Conservation (phyloP, 2,888 invertebrate genomes). For the Macrosiphum euphorbiae region DNA sequence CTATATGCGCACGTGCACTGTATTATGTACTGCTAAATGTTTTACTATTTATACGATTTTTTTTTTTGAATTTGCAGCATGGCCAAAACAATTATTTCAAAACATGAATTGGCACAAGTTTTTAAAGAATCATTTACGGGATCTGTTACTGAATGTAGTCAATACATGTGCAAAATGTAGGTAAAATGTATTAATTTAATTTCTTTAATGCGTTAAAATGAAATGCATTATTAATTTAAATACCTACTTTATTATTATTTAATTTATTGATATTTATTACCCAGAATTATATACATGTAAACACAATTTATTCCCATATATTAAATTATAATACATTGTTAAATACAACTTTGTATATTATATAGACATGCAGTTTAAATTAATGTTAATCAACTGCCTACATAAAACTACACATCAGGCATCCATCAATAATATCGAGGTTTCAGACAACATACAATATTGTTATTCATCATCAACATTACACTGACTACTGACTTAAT, state of each 20-base stretch:
- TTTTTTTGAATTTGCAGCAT: constrained; percentile 1
- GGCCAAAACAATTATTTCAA: neutral
- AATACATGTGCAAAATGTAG: constrained; percentile 7
- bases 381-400: neutral
- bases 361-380: neutral
- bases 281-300: neutral
- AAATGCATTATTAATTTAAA: neutral
- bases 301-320: neutral
- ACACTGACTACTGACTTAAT: neutral
- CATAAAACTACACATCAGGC: too few relatives aligned
- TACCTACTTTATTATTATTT: neutral
- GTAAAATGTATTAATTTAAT: neutral
- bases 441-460: too few relatives aligned
- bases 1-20: neutral
- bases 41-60: neutral
- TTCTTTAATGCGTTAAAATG: neutral
- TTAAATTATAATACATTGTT: neutral
- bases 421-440: neutral
- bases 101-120: constrained; percentile 1
- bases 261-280: neutral
- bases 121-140: constrained; percentile 26
- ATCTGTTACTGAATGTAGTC: neutral
- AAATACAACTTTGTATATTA: neutral
- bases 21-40: neutral
- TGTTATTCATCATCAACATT: neutral